Percentiles rank a stretch among this genome's conserved stretches.
These are phyloP conservation scores for Vanessa atalanta DNA, from an alignment of 1,140 invertebrate genomes.

Conservation along the genomic window DNA sequence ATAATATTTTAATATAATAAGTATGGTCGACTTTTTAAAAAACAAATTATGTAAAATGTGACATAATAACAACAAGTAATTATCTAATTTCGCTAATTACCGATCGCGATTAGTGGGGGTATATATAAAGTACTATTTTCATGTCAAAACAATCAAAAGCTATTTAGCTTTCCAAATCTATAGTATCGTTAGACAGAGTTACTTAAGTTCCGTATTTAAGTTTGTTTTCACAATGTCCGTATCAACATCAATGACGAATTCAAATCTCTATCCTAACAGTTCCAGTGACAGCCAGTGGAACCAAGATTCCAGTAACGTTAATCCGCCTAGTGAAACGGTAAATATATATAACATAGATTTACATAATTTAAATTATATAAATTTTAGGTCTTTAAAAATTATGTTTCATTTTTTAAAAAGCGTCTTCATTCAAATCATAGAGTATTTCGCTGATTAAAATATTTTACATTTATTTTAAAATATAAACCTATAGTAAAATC, in stretches of 20 bases:
- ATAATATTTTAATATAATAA: too few relatives aligned
- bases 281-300: conserved; percentile 48
- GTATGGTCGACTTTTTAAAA: too few relatives aligned
- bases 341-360: conserved; percentile 19
- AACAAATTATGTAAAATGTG: conserved; percentile 4
- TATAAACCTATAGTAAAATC: too few relatives aligned
- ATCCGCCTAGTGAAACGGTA: conserved; percentile 44
- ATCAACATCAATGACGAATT: conserved; percentile 35
- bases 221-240: conserved; percentile 37
- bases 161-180: conserved; percentile 46
- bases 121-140: conserved; percentile 50
- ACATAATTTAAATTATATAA: neutral
- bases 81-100: conserved; percentile 41
- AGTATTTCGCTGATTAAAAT: too few relatives aligned
- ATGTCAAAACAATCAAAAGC: conserved; percentile 45
- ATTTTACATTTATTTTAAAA: too few relatives aligned
- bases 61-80: conserved; percentile 42
- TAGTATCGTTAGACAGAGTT: conserved; percentile 16
- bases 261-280: conserved; percentile 27
- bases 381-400: too few relatives aligned
- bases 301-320: conserved; percentile 29
- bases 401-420: neutral
- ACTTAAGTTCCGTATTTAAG: neutral
- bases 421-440: too few relatives aligned
- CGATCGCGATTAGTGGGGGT: conserved; percentile 37